phyloP scores from a whole-genome alignment of 2,113 vertebrate species.

The Haemorhous mexicanus region DNA sequence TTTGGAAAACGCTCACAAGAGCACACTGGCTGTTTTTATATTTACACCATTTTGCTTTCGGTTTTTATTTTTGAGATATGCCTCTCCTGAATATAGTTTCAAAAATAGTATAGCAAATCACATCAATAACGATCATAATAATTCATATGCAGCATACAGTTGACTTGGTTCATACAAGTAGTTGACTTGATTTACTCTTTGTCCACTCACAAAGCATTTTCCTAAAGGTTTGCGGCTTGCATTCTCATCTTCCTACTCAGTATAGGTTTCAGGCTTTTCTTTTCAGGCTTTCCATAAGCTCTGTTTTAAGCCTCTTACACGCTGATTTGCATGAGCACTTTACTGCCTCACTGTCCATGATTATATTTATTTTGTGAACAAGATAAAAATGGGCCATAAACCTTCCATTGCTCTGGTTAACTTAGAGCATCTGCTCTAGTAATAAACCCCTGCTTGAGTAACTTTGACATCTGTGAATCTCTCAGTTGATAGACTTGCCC shows the following conservation, averaged over 20 bases:
- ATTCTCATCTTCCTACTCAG: background rate
- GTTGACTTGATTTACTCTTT: background rate
- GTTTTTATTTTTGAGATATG: background rate
- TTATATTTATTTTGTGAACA: conserved; percentile 19
- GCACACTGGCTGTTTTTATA: background rate
- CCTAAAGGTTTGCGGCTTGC: background rate
- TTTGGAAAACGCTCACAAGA: background rate
- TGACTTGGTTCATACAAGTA: background rate
- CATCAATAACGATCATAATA: background rate
- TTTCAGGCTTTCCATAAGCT: background rate
- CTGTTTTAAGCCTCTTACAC: background rate
- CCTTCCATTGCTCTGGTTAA: background rate
- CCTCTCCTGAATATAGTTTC: background rate
- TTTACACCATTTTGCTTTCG: background rate
- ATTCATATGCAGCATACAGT: background rate
- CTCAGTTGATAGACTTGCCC: background rate
- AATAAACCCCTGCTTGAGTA: conserved; percentile 9
- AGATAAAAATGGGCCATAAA: conserved; percentile 28
- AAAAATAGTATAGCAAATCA: background rate
- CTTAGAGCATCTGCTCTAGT: conserved; percentile 12
- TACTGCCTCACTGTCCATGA: background rate
- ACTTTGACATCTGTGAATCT: conserved; percentile 36
- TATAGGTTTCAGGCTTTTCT: background rate
- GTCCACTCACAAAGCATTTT: background rate
- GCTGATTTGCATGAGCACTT: background rate